Conservation (phyloP, 2,113 vertebrate genomes). For the Amphiprion ocellaris region DNA sequence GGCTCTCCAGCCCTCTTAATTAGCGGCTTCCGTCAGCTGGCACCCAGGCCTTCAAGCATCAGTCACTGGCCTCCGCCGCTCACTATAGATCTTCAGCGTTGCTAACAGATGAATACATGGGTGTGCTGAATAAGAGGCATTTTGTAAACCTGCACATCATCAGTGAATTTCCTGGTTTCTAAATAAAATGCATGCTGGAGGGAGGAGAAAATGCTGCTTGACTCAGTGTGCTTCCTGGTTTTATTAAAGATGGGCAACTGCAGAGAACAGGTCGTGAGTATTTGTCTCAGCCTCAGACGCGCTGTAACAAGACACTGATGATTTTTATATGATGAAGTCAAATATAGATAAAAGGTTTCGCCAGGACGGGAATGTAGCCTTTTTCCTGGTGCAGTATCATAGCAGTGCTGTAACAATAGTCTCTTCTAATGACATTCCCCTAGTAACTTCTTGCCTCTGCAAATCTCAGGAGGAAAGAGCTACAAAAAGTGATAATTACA, state of each 20-base stretch:
- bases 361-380: conserved; percentile 50
- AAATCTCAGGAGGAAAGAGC: conserved; percentile 89
- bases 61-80: conserved; percentile 50
- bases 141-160: conserved; percentile 52
- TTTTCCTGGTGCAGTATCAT: conserved; percentile 57
- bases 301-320: conserved; percentile 62
- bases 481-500: conserved; percentile 99
- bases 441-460: conserved; percentile 90
- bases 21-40: conserved; percentile 77
- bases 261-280: conserved; percentile 17
- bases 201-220: conserved; percentile 28
- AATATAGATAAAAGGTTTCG: conserved; percentile 78
- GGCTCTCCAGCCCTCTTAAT: conserved; percentile 77
- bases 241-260: conserved; percentile 49
- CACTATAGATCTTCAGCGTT: conserved; percentile 49
- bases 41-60: conserved; percentile 68
- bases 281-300: conserved; percentile 40
- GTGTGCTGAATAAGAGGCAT: conserved; percentile 13
- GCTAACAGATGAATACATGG: conserved; percentile 52
- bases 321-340: conserved; percentile 76
- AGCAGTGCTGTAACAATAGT: conserved; percentile 77
- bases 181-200: conserved; percentile 23
- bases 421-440: conserved; percentile 98
- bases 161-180: conserved; percentile 33
- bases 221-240: conserved; percentile 20